These are phyloP conservation scores for Helleia helle DNA, from an alignment of 2,888 invertebrate genomes.

Conservation along the genomic window DNA sequence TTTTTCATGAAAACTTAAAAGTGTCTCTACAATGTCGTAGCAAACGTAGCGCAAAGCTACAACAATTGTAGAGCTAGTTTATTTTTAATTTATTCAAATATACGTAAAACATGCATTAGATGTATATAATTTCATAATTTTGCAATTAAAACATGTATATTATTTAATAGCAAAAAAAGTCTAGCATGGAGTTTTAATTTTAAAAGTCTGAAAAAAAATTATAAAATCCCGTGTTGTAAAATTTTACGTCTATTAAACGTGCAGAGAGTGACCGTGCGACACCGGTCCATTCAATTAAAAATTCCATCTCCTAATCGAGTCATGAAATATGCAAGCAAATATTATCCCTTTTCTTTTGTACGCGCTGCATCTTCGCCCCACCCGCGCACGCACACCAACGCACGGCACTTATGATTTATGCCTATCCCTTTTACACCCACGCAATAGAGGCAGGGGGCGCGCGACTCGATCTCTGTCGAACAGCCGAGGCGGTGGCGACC, in stretches of 20 bases:
- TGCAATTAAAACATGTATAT: background rate
- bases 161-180: too few relatives aligned
- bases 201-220: background rate
- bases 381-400: slow-evolving; percentile 73
- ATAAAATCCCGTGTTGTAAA: background rate
- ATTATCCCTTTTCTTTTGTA: slow-evolving; percentile 74
- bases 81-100: background rate
- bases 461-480: slow-evolving; percentile 51
- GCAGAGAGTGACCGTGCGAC: slow-evolving; percentile 51
- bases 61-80: slow-evolving; percentile 5
- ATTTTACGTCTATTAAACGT: slow-evolving; percentile 14
- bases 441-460: slow-evolving; percentile 31
- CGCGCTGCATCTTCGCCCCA: slow-evolving; percentile 72
- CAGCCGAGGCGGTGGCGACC: slow-evolving; percentile 66
- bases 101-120: background rate
- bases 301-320: slow-evolving; percentile 74
- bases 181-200: slow-evolving; percentile 8
- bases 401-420: slow-evolving; percentile 60
- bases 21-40: slow-evolving; percentile 19
- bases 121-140: background rate
- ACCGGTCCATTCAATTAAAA: slow-evolving; percentile 68
- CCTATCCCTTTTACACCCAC: slow-evolving; percentile 45
- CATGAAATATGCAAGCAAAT: slow-evolving; percentile 74
- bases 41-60: slow-evolving; percentile 23
- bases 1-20: too few relatives aligned